These are phyloP conservation scores for Apodemus sylvaticus DNA, from an alignment of 2,113 vertebrate species.

Conservation along the genomic window DNA sequence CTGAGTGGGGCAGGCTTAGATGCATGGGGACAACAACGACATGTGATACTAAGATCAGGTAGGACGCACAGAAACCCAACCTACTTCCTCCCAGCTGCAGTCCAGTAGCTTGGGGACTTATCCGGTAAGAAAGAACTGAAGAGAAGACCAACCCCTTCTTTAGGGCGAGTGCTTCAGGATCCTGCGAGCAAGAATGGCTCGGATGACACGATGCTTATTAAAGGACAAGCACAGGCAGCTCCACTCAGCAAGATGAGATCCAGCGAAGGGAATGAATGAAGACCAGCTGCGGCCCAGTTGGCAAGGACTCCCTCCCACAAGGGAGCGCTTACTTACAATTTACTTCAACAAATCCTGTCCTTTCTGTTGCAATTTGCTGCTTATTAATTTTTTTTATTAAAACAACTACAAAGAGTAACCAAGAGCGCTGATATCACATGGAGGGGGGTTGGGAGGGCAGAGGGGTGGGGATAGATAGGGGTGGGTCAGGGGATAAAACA, in stretches of 20 bases:
- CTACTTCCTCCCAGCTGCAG: not conserved
- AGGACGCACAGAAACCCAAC: not conserved
- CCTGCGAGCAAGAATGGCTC: constrained; percentile 30
- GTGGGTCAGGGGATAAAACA: not conserved
- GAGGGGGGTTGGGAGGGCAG: too few species aligned
- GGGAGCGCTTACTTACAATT: constrained; percentile 68
- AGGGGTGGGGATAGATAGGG: too few species aligned
- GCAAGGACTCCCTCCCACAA: constrained; percentile 50
- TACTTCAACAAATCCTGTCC: constrained; percentile 65
- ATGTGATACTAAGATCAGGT: not conserved
- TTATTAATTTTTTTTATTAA: constrained; percentile 75
- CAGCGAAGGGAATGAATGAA: constrained; percentile 66
- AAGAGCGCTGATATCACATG: not conserved
- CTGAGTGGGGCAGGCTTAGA: not conserved
- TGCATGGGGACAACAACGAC: not conserved
- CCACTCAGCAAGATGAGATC: constrained; percentile 42
- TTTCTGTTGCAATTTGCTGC: constrained; percentile 49
- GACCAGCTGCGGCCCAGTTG: constrained; percentile 73
- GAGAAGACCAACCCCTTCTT: not conserved
- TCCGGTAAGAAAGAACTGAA: not conserved
- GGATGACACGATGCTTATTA: constrained; percentile 19
- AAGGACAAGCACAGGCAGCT: constrained; percentile 40
- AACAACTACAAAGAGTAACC: constrained; percentile 56
- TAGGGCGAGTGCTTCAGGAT: not conserved
- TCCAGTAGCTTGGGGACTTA: not conserved